Evolutionary conservation across 2,797 vertebrate genomes (phyloP), one percentile per base, ranked within the genome.

Genomic region (Adrianichthys oophorus): DNA sequence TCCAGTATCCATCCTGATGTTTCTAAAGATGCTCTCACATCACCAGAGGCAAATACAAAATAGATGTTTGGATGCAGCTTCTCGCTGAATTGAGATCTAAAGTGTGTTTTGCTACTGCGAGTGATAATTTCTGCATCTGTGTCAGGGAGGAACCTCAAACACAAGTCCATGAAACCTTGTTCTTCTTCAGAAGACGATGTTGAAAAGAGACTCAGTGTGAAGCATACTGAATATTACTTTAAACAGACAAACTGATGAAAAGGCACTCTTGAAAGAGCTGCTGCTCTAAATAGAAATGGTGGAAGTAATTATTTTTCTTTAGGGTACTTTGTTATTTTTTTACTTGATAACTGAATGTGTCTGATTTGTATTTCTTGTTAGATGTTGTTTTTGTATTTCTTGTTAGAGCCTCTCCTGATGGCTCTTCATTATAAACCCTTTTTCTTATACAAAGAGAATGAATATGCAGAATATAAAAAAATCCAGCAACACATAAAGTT

Each of bases 1-100:
- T 70, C 80, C 64, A 71, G 78, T 77, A 75, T 59, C 21, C 46
- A 37, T 41, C n/a, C 53, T 49, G 54, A 43, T 67, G 74, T 74
- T 65, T 74, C 58, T 51, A 50, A 51, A 75, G 62, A 54, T 18
- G 32, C 45, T 62, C 55, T 58, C 32, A 65, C 52, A 68, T 65
- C 62, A 65, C 66, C 59, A 41, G 52, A 59, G 62, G 55, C 40
- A 66, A 69, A 73, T 62, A 70, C 21, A 75, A 76, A 72, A 49
- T 5, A 56, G 43, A 70, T 66, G 59, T 68, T 61, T 74, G 53
- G 45, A 48, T 65, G 68, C 65, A 59, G 47, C 73, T 82, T 78
- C 40, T 61, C 16, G 8, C 51, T 47, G 57, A 68, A 58, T 74
- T 56, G 65, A 60, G 54, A 55, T 63, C 23, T 41, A 29, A 64